Evolutionary conservation across 2,888 invertebrate species (phyloP).

Genomic region (Chymomyza amoena): DNA sequence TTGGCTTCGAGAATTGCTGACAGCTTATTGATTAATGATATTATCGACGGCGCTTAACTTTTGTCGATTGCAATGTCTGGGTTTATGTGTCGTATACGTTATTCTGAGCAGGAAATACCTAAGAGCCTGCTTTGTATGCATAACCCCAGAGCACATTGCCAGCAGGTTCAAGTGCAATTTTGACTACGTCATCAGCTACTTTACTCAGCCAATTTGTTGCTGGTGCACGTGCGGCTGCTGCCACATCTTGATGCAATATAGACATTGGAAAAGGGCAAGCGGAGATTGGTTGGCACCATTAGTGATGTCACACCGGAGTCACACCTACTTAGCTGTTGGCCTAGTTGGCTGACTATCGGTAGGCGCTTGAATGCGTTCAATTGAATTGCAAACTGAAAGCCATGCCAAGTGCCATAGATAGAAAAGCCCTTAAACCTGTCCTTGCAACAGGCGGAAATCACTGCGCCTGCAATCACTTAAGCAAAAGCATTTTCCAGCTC

Average conservation of each 20-base stretch:
- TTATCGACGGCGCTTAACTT: conserved; percentile 13
- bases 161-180: conserved; percentile 30
- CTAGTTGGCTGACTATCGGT: conserved; percentile 5
- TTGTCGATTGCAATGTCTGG: not conserved
- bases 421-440: not conserved
- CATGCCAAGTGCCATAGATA: not conserved
- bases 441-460: not conserved
- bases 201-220: conserved; percentile 35
- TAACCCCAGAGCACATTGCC: conserved; percentile 7
- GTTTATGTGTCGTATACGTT: conserved; percentile 44
- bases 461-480: not conserved
- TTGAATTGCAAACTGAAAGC: conserved; percentile 19
- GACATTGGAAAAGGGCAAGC: conserved; percentile 26
- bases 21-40: conserved; percentile 54
- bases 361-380: conserved; percentile 31
- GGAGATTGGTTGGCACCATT: conserved; percentile 34
- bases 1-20: conserved; percentile 24
- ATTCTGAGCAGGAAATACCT: conserved; percentile 13
- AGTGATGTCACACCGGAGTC: conserved; percentile 1
- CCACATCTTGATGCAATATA: conserved; percentile 35
- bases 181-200: conserved; percentile 20
- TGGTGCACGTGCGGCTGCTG: conserved; percentile 28
- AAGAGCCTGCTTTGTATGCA: conserved; percentile 18
- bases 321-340: not conserved
- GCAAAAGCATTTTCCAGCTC: not conserved